Evolutionary conservation across 2,113 vertebrate genomes (phyloP).

Genomic region (Anarrhichthys ocellatus): DNA sequence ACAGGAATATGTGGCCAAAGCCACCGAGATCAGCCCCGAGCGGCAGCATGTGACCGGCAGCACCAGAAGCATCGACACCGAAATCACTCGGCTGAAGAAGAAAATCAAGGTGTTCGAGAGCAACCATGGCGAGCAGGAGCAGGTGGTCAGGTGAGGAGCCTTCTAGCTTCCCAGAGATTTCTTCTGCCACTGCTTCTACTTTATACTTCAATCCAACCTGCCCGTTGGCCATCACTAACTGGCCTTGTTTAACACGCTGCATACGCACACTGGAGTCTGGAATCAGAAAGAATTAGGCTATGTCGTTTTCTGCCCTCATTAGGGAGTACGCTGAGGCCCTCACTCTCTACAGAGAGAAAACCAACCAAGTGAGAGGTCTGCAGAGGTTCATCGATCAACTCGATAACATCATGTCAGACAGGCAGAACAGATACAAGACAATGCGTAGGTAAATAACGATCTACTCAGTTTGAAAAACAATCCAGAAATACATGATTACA

Average conservation of each 20-base stretch:
- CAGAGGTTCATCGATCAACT: constrained; percentile 82
- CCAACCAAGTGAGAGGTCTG: constrained; percentile 88
- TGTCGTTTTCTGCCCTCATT: constrained; percentile 32
- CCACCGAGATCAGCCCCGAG: constrained; percentile 60
- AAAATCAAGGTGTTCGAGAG: constrained; percentile 76
- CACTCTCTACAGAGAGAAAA: constrained; percentile 88
- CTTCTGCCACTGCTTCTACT: constrained; percentile 1
- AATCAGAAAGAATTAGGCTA: constrained; percentile 33
- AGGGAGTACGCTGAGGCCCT: constrained; percentile 89
- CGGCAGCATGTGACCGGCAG: constrained; percentile 44
- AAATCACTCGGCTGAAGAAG: constrained; percentile 60
- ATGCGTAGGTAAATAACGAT: constrained; percentile 84
- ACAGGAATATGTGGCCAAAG: constrained; percentile 60
- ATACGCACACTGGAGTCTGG: not conserved
- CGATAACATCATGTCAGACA: constrained; percentile 89
- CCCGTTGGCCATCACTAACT: constrained; percentile 48
- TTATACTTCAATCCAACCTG: constrained; percentile 25
- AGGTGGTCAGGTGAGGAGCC: constrained; percentile 86
- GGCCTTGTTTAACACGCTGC: constrained; percentile 22
- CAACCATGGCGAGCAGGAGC: constrained; percentile 87
- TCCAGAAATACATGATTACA: not conserved
- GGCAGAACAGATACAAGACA: constrained; percentile 85
- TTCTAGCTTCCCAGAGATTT: not conserved
- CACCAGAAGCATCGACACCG: constrained; percentile 53
- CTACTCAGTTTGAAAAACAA: not conserved